phyloP scores from a whole-genome alignment of 2,113 vertebrate genomes.

The Drymodes brunneopygia region DNA sequence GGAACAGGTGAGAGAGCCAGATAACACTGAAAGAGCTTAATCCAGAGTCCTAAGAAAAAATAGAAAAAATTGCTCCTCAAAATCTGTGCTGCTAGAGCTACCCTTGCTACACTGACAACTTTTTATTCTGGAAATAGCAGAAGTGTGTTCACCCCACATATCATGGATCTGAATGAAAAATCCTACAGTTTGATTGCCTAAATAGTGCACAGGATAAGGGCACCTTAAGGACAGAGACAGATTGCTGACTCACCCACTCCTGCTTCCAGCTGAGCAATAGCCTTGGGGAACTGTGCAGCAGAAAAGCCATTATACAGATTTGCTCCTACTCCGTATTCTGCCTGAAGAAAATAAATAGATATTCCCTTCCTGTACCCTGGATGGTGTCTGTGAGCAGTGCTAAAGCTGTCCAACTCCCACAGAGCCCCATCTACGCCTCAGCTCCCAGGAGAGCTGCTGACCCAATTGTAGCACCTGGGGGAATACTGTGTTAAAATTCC shows the following conservation, averaged over 20 bases:
- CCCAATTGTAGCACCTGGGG: not conserved
- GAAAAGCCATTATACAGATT: not conserved
- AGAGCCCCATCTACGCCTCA: accelerated
- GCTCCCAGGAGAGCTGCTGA: not conserved
- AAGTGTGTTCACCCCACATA: not conserved
- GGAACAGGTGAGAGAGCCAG: constrained; percentile 14
- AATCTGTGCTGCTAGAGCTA: not conserved
- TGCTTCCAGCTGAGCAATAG: not conserved
- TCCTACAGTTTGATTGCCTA: not conserved
- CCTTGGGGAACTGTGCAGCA: not conserved
- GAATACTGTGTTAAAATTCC: not conserved
- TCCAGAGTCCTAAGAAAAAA: not conserved
- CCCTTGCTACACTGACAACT: not conserved
- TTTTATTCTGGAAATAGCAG: not conserved
- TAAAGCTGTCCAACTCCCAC: not conserved
- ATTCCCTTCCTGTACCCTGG: not conserved
- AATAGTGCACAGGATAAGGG: not conserved
- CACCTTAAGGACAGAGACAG: not conserved
- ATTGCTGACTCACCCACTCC: not conserved
- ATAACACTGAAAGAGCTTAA: not conserved
- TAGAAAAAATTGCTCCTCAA: not conserved
- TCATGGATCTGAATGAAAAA: not conserved
- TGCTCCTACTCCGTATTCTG: not conserved
- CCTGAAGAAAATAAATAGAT: not conserved
- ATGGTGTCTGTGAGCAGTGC: not conserved